Conservation (phyloP, 2,888 invertebrate species). For the Linnaemya vulpina region DNA sequence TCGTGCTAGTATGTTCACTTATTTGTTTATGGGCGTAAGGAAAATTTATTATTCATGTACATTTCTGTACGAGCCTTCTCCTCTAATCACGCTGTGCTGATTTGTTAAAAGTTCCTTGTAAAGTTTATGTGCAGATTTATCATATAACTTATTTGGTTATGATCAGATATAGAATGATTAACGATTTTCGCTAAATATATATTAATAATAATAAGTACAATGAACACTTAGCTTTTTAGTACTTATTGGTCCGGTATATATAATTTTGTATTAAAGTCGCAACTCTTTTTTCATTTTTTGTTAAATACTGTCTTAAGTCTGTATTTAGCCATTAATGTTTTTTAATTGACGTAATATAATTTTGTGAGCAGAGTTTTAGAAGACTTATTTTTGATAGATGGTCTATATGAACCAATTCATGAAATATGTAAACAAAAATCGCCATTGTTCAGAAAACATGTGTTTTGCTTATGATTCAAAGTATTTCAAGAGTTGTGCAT, state of each 20-base stretch:
- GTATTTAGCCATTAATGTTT: no score
- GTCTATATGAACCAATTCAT: no score
- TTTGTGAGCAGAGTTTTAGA: no score
- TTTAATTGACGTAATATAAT: no score
- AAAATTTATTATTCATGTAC: not conserved
- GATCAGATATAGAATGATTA: conserved; percentile 39
- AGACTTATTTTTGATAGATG: no score
- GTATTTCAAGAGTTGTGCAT: no score
- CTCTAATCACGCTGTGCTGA: conserved; percentile 54
- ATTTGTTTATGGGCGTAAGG: conserved; percentile 57
- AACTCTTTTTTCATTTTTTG: not conserved
- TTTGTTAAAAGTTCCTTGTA: conserved; percentile 39
- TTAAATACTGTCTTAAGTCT: not conserved
- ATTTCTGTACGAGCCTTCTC: not conserved
- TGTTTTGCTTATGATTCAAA: no score
- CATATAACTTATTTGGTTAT: conserved; percentile 53
- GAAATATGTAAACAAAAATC: no score
- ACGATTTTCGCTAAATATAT: conserved; percentile 31
- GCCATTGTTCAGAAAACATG: no score
- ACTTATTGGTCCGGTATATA: not conserved
- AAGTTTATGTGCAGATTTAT: conserved; percentile 26
- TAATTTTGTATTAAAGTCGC: not conserved
- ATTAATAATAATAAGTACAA: conserved; percentile 40
- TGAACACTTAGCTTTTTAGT: not conserved
- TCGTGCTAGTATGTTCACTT: not conserved